A percentile compares a stretch with the other conserved stretches of the same genome.
Conservation (phyloP, 2,113 vertebrate genomes). For the Catharus fuscescens region DNA sequence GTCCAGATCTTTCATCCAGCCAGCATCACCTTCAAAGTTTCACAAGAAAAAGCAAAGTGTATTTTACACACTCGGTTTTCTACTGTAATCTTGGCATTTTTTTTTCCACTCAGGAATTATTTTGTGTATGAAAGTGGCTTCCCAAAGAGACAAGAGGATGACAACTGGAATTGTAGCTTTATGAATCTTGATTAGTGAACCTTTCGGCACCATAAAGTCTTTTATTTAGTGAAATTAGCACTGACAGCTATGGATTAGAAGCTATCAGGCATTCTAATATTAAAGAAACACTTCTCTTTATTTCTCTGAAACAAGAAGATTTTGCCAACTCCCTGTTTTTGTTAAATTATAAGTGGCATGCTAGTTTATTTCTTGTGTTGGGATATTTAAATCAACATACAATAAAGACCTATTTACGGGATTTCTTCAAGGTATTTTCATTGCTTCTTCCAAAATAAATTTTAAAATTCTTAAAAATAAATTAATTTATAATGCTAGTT, state of each 20-base stretch:
- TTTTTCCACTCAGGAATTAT: neutral
- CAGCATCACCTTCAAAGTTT: neutral
- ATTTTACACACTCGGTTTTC: neutral
- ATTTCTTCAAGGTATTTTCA: neutral
- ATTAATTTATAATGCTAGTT: neutral
- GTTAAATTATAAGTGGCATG: neutral
- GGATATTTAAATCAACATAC: neutral
- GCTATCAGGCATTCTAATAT: constrained; percentile 41
- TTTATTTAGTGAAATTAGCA: constrained; percentile 42
- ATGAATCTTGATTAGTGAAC: constrained; percentile 60
- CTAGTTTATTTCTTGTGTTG: neutral
- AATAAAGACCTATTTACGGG: neutral
- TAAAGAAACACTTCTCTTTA: neutral
- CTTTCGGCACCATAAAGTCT: constrained; percentile 29
- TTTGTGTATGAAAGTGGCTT: constrained; percentile 9
- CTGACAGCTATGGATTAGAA: constrained; percentile 47
- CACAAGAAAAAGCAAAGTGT: neutral
- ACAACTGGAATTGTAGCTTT: constrained; percentile 51
- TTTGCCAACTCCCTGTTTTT: neutral
- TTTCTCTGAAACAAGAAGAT: neutral
- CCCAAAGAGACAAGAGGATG: constrained; percentile 35
- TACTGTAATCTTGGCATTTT: neutral
- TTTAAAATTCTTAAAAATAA: neutral
- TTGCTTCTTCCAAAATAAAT: neutral
- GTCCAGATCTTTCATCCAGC: neutral